Evolutionary conservation across 2,888 invertebrate species (phyloP).

Genomic region (Lithophane semibrunnea): DNA sequence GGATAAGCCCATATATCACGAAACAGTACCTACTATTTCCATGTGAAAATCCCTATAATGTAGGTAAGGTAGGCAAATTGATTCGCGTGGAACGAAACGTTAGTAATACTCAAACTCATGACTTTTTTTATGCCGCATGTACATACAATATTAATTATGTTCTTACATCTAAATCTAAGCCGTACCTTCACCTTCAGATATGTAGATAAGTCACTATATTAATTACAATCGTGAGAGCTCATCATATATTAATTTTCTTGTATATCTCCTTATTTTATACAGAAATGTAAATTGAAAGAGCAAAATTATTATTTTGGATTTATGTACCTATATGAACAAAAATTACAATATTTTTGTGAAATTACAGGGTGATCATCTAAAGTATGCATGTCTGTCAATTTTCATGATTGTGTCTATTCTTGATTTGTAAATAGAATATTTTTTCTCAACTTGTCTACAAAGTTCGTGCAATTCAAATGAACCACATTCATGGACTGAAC

Average conservation of each 20-base stretch:
- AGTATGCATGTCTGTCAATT: neutral
- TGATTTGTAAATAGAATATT: too few relatives aligned
- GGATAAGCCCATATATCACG: conserved; percentile 19
- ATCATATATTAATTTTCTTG: conserved; percentile 13
- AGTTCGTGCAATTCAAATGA: neutral
- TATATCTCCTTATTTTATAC: neutral
- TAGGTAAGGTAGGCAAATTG: neutral
- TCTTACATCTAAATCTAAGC: neutral
- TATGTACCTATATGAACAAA: neutral
- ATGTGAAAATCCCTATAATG: conserved; percentile 15
- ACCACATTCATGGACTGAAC: neutral
- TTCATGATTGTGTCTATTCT: neutral
- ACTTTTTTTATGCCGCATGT: neutral
- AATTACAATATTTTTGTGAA: neutral
- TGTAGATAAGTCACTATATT: conserved; percentile 5
- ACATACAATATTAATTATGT: conserved; percentile 9
- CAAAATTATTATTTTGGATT: neutral
- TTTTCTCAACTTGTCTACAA: neutral
- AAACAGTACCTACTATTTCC: conserved; percentile 8
- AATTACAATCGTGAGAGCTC: conserved; percentile 32
- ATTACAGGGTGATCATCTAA: neutral
- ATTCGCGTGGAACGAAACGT: too few relatives aligned
- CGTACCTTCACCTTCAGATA: neutral
- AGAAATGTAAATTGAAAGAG: conserved; percentile 10
- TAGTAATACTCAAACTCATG: neutral